phyloP scores from a whole-genome alignment of 1,140 invertebrate species.

The Lethrus apterus region DNA sequence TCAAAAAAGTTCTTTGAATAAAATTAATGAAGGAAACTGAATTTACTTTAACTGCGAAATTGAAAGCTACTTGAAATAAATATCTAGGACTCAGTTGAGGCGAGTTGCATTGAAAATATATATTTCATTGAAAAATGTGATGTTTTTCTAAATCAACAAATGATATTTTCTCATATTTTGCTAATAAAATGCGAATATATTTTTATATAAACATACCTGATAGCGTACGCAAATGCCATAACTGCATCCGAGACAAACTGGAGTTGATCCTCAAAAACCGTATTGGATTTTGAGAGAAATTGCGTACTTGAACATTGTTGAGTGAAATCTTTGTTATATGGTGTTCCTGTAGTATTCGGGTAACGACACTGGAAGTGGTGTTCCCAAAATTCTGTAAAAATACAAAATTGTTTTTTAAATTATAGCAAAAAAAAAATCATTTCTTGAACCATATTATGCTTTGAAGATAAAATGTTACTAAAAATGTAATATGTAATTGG shows the following conservation, averaged over 20 bases:
- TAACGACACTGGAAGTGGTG: slow-evolving; percentile 81
- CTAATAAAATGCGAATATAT: slow-evolving; percentile 5
- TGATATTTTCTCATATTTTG: not conserved
- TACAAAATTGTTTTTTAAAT: slow-evolving; percentile 14
- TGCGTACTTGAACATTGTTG: slow-evolving; percentile 63
- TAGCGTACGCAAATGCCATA: slow-evolving; percentile 82
- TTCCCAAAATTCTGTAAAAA: slow-evolving; percentile 83
- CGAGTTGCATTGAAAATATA: too few species aligned
- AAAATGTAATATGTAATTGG: not conserved
- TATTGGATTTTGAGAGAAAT: slow-evolving; percentile 63
- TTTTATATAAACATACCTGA: slow-evolving; percentile 68
- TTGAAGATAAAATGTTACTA: not conserved
- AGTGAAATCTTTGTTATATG: slow-evolving; percentile 71
- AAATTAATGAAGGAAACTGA: too few species aligned
- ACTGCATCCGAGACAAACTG: slow-evolving; percentile 92
- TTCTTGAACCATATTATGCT: slow-evolving; percentile 3
- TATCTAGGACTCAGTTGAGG: too few species aligned
- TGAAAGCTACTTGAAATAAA: too few species aligned
- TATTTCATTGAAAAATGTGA: too few species aligned
- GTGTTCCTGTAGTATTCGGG: slow-evolving; percentile 66
- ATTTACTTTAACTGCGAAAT: too few species aligned
- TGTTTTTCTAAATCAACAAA: too few species aligned
- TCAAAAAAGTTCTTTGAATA: too few species aligned
- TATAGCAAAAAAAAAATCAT: slow-evolving; percentile 4
- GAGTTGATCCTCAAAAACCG: slow-evolving; percentile 79